Evolutionary conservation across 2,888 invertebrate species (phyloP).

Genomic region (Sinohyriopsis cumingii): DNA sequence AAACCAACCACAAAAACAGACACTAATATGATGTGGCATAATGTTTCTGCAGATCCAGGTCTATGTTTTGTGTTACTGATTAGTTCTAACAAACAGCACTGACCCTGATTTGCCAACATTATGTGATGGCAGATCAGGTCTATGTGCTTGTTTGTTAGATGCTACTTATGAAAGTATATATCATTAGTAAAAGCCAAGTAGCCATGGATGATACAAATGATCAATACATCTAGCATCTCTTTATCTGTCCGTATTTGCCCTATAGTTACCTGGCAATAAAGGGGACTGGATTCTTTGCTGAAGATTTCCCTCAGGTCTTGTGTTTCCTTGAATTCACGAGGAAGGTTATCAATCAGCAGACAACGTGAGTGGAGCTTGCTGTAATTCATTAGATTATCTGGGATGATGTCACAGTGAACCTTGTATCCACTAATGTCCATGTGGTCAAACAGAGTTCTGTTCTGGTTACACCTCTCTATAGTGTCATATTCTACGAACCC

Average conservation of each 20-base stretch:
- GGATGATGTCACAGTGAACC: slow-evolving; percentile 75
- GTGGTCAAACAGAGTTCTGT: slow-evolving; percentile 73
- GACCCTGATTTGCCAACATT: too few species aligned
- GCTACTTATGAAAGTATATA: too few species aligned
- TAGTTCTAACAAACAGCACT: too few species aligned
- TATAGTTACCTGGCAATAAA: slow-evolving; percentile 75
- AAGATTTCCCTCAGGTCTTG: slow-evolving; percentile 74
- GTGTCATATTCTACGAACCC: slow-evolving; percentile 75
- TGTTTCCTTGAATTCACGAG: slow-evolving; percentile 74
- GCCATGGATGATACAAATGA: neutral
- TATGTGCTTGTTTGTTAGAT: too few species aligned
- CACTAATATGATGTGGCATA: too few species aligned
- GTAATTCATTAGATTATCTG: slow-evolving; percentile 72
- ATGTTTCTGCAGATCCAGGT: too few species aligned
- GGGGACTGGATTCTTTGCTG: slow-evolving; percentile 73
- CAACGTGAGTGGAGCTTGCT: slow-evolving; percentile 75
- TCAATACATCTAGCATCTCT: neutral
- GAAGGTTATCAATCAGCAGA: slow-evolving; percentile 74
- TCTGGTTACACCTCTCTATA: slow-evolving; percentile 73
- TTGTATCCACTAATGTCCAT: slow-evolving; percentile 68
- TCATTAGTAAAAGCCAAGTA: too few species aligned
- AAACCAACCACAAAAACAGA: too few species aligned
- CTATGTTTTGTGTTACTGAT: too few species aligned
- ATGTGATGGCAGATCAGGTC: too few species aligned
- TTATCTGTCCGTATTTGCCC: neutral